These are phyloP conservation scores for Strigamia maritima DNA, from an alignment of 2,888 invertebrate genomes.

Conservation along the genomic window DNA sequence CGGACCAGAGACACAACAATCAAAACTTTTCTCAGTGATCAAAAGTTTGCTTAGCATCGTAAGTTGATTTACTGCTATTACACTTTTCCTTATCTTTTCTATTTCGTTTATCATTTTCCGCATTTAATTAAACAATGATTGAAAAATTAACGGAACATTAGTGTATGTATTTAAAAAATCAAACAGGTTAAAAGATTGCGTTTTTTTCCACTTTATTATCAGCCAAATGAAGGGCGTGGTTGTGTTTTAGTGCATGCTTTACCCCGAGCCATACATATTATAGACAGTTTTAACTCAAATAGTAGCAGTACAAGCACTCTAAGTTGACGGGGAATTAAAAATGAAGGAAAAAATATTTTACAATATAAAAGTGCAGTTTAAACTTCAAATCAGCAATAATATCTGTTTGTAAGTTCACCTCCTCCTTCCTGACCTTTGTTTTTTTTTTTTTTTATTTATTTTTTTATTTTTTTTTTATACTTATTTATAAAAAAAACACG, in stretches of 20 bases:
- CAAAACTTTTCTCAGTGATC: not conserved
- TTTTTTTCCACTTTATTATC: not conserved
- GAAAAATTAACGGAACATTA: not conserved
- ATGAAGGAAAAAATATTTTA: too few relatives aligned
- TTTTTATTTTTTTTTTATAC: too few relatives aligned
- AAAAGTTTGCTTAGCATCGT: not conserved
- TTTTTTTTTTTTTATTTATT: too few relatives aligned
- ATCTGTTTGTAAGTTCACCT: too few relatives aligned
- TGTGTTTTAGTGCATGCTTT: not conserved
- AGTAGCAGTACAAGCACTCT: not conserved
- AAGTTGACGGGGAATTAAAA: not conserved
- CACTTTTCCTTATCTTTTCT: not conserved
- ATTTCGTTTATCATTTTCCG: not conserved
- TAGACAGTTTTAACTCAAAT: not conserved
- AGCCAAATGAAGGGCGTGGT: not conserved
- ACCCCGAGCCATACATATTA: not conserved
- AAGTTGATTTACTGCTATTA: not conserved
- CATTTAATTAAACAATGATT: not conserved
- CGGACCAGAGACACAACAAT: not conserved
- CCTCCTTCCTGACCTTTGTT: too few relatives aligned
- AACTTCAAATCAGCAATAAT: too few relatives aligned
- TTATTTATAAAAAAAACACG: too few relatives aligned
- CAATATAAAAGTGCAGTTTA: too few relatives aligned
- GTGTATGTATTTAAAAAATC: not conserved
- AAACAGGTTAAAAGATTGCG: not conserved